Percentiles rank a stretch among this genome's conserved stretches.
These are phyloP conservation scores for Stegophylla sp. DNA, from an alignment of 2,888 invertebrate genomes.

Conservation along the genomic window DNA sequence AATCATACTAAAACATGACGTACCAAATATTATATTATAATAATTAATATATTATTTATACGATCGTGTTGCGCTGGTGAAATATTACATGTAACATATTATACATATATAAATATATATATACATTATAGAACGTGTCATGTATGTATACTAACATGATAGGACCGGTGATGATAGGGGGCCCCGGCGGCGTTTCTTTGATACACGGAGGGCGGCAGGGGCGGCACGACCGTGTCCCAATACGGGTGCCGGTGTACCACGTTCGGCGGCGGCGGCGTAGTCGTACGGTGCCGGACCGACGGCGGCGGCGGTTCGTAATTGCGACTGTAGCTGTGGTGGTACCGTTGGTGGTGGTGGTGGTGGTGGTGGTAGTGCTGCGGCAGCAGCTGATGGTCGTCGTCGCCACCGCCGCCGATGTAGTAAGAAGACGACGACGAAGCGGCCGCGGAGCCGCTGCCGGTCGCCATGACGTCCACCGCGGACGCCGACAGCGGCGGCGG, in stretches of 20 bases:
- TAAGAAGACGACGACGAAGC: constrained; percentile 18
- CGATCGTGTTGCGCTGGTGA: no score
- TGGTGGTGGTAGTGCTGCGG: neutral
- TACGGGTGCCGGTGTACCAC: constrained; percentile 42
- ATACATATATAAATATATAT: no score
- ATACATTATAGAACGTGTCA: neutral
- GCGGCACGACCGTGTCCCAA: constrained; percentile 55
- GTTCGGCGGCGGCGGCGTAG: constrained; percentile 59
- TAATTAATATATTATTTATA: no score
- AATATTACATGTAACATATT: no score
- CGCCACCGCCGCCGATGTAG: neutral
- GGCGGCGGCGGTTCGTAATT: constrained; percentile 60
- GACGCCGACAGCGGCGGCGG: constrained; percentile 52
- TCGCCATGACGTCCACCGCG: constrained; percentile 51
- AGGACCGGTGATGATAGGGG: constrained; percentile 49
- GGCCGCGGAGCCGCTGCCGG: constrained; percentile 1
- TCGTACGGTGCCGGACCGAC: constrained; percentile 59
- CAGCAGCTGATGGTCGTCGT: neutral
- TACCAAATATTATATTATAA: no score
- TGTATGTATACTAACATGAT: constrained; percentile 47
- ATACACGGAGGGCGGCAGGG: constrained; percentile 48
- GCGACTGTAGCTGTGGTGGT: constrained; percentile 61
- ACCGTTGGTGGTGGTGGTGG: constrained; percentile 43
- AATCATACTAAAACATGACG: no score
- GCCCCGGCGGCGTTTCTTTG: constrained; percentile 42